Percentiles rank a stretch among this genome's conserved stretches.
Evolutionary conservation across 1,140 invertebrate species (phyloP).

Genomic region (Drosophila nebulosa): DNA sequence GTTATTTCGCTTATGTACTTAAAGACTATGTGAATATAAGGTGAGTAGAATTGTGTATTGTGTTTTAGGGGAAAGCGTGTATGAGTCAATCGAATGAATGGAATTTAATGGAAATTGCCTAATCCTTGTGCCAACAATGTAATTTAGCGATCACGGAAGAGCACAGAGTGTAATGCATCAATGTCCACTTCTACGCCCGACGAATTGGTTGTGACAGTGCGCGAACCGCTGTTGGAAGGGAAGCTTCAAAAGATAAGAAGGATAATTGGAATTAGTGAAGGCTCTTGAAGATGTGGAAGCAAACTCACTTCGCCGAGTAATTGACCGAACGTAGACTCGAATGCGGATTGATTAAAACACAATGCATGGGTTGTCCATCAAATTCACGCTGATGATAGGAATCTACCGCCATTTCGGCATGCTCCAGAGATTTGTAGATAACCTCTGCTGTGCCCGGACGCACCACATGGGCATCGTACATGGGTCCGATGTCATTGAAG

Average conservation of each 20-base stretch:
- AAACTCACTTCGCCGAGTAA: conserved; percentile 81
- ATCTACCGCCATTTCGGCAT: conserved; percentile 93
- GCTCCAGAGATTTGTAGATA: conserved; percentile 91
- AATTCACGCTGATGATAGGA: conserved; percentile 95
- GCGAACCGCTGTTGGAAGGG: conserved; percentile 30
- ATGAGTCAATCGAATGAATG: background rate
- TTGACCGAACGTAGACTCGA: conserved; percentile 83
- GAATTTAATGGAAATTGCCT: conserved; percentile 19
- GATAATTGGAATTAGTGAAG: background rate
- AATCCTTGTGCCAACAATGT: background rate
- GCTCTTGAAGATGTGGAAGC: no score
- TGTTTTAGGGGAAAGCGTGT: background rate
- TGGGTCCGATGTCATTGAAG: conserved; percentile 94
- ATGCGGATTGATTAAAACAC: conserved; percentile 87
- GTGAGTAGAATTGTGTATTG: background rate
- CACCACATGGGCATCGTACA: conserved; percentile 91
- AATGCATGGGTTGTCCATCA: conserved; percentile 92
- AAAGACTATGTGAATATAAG: conserved; percentile 26
- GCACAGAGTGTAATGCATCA: conserved; percentile 67
- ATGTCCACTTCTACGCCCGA: conserved; percentile 69
- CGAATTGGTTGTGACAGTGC: conserved; percentile 65
- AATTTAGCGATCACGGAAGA: conserved; percentile 59
- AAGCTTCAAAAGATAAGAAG: background rate
- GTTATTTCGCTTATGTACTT: background rate
- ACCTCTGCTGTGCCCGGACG: conserved; percentile 93